These are phyloP conservation scores for Parotocinclus haroldoi DNA, from an alignment of 2,797 vertebrate genomes.

Conservation along the genomic window DNA sequence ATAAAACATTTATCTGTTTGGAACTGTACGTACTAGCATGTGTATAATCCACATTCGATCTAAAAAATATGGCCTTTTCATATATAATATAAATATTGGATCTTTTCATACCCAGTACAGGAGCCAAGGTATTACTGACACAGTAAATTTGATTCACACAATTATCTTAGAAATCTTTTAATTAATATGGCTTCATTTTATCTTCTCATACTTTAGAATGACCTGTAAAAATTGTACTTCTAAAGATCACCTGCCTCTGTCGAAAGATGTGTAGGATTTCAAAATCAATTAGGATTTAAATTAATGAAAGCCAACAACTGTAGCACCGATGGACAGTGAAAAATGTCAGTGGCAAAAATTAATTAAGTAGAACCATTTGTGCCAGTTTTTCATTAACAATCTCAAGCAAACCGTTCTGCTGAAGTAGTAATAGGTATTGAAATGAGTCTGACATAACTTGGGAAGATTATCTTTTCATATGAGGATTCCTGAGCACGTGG, in stretches of 20 bases:
- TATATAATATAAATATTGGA: too few relatives aligned
- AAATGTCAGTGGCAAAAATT: constrained; percentile 70
- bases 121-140: too few relatives aligned
- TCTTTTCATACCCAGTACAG: too few relatives aligned
- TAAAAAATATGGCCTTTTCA: too few relatives aligned
- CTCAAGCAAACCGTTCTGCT: constrained; percentile 43
- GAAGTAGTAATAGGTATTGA: constrained; percentile 56
- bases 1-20: too few relatives aligned
- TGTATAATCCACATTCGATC: too few relatives aligned
- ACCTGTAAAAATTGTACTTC: constrained; percentile 28
- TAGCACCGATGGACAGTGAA: constrained; percentile 63
- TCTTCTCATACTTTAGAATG: constrained; percentile 54
- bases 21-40: too few relatives aligned
- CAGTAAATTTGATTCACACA: too few relatives aligned
- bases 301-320: constrained; percentile 70
- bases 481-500: not conserved
- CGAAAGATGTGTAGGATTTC: constrained; percentile 64
- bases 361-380: too few relatives aligned
- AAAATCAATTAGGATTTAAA: constrained; percentile 72
- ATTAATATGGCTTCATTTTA: too few relatives aligned
- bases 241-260: constrained; percentile 36
- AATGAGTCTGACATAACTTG: not conserved
- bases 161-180: too few relatives aligned
- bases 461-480: not conserved
- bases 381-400: constrained; percentile 64